phyloP scores from a whole-genome alignment of 2,888 invertebrate species.

The Eupithecia tripunctaria region DNA sequence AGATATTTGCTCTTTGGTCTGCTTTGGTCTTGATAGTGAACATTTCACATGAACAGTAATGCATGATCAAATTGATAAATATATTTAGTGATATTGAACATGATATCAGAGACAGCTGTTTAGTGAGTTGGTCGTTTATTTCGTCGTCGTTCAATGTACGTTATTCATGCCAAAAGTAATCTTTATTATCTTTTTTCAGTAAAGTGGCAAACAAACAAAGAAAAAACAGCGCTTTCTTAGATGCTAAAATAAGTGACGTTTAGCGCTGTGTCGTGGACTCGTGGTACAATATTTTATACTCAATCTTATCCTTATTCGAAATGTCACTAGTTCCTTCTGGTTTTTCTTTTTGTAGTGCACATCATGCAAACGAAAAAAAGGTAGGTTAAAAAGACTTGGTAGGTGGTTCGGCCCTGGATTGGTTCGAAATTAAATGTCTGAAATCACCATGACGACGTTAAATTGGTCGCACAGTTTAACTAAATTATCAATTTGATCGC shows the following conservation, averaged over 20 bases:
- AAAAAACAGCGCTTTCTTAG: not conserved
- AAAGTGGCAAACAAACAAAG: not conserved
- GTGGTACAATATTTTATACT: not conserved
- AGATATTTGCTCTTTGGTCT: constrained; percentile 22
- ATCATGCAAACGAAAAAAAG: not conserved
- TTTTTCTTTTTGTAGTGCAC: not conserved
- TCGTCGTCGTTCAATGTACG: not conserved
- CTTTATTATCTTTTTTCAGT: not conserved
- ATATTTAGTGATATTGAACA: too few species aligned
- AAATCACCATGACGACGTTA: not conserved
- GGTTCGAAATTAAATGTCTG: not conserved
- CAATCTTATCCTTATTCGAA: not conserved
- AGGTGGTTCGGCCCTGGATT: not conserved
- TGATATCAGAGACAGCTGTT: not conserved
- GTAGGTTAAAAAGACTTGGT: too few species aligned
- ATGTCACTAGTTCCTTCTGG: not conserved
- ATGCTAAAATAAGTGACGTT: not conserved
- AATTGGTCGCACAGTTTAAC: not conserved
- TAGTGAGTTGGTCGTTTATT: not conserved
- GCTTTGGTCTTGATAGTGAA: constrained; percentile 19
- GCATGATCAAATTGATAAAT: too few species aligned
- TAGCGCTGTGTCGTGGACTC: not conserved
- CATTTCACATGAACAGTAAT: not conserved
- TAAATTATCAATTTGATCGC: not conserved
- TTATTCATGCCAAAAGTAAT: not conserved